A percentile compares a stretch with the other conserved stretches of the same genome.
Evolutionary conservation across 2,113 vertebrate genomes (phyloP).

Genomic region (Genyomyrus donnyi): DNA sequence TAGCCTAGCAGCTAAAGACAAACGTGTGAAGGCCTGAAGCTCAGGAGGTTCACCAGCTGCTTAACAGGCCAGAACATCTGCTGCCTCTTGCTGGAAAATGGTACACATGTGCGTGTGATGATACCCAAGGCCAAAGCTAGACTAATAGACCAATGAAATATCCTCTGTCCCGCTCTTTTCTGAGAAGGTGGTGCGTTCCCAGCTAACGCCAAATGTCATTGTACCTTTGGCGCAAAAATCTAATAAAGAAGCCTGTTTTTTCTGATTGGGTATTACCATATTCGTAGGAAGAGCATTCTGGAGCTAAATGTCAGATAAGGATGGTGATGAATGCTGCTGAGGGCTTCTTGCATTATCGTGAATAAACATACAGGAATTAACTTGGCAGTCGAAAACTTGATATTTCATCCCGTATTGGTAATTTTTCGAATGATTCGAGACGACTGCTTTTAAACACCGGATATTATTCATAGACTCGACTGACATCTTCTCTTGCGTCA

Average conservation of each 20-base stretch:
- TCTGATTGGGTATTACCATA: neutral
- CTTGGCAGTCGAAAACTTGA: neutral
- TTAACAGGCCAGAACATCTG: neutral
- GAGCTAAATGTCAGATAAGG: slow-evolving; percentile 12
- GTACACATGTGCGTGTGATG: neutral
- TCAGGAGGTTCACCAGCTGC: neutral
- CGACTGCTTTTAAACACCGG: neutral
- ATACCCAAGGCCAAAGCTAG: neutral
- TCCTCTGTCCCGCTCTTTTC: neutral
- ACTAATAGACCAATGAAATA: neutral
- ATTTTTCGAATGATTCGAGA: neutral
- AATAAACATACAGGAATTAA: slow-evolving; percentile 10
- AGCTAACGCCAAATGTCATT: slow-evolving; percentile 3
- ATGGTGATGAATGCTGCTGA: neutral
- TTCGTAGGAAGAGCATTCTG: neutral
- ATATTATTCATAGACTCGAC: neutral
- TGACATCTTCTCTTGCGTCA: neutral
- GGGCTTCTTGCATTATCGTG: neutral
- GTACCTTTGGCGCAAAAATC: neutral
- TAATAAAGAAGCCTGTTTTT: slow-evolving; percentile 1
- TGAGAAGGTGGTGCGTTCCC: neutral
- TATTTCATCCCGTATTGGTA: neutral
- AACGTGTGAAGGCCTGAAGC: neutral
- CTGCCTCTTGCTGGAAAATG: neutral
- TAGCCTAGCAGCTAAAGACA: neutral